Evolutionary conservation across 2,888 invertebrate genomes (phyloP).

Genomic region (Protonemura montana): DNA sequence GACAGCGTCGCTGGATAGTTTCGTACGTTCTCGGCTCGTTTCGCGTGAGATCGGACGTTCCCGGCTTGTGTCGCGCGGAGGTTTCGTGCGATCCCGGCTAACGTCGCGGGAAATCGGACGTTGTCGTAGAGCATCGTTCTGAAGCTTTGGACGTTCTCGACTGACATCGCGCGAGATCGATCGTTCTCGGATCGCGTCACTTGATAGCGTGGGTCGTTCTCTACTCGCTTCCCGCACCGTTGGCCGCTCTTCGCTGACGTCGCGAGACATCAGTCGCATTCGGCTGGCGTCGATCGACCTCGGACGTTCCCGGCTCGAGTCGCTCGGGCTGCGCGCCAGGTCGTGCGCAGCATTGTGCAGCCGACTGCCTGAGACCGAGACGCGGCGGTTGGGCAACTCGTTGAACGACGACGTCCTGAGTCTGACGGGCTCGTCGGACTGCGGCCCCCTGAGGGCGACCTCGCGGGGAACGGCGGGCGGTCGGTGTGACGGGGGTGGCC

Average conservation of each 20-base stretch:
- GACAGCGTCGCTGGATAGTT: constrained; percentile 13
- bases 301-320: background rate
- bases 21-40: background rate
- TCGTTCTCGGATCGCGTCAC: background rate
- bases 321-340: background rate
- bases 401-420: background rate
- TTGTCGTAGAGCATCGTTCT: background rate
- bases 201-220: background rate
- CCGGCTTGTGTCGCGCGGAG: background rate
- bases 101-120: background rate
- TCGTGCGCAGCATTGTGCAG: background rate
- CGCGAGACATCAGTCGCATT: background rate
- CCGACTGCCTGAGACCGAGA: background rate
- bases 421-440: background rate
- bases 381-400: background rate
- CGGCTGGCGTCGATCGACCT: background rate
- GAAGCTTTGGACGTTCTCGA: background rate
- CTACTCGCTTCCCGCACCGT: background rate
- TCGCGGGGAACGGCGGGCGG: constrained; percentile 25
- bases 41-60: background rate
- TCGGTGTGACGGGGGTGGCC: background rate
- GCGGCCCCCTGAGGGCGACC: background rate
- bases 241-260: background rate
- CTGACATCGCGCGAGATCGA: background rate
- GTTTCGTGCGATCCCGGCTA: background rate